Percentiles rank a stretch among this genome's conserved stretches.
Evolutionary conservation across 2,888 invertebrate species (phyloP).

Genomic region (Atherix ibis): DNA sequence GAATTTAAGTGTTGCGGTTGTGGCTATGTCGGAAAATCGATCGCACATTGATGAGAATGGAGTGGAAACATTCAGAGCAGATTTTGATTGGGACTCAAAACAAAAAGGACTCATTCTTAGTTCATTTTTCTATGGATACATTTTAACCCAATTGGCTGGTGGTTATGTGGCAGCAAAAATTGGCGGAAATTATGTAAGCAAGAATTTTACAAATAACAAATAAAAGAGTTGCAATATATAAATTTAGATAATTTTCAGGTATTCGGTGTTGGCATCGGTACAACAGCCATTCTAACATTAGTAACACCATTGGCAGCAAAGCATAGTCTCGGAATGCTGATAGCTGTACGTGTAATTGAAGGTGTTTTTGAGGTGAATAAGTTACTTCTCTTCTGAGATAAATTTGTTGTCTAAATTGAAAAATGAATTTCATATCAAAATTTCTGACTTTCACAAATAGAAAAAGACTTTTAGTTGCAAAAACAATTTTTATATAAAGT

Average conservation of each 20-base stretch:
- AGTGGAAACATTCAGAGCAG: conserved; percentile 45
- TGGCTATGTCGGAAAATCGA: conserved; percentile 73
- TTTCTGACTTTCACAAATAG: too few species aligned
- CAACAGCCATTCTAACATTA: conserved; percentile 63
- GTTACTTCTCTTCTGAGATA: neutral
- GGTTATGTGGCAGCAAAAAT: conserved; percentile 69
- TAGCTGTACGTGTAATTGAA: conserved; percentile 58
- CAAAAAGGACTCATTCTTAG: conserved; percentile 65
- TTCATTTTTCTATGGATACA: conserved; percentile 82
- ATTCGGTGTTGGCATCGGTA: conserved; percentile 60
- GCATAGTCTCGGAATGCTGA: conserved; percentile 49
- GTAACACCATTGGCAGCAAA: conserved; percentile 65
- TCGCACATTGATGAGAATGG: conserved; percentile 46
- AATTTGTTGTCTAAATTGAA: conserved; percentile 2
- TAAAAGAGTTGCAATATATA: neutral
- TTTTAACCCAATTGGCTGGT: conserved; percentile 67
- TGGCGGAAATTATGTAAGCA: conserved; percentile 58
- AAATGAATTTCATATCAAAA: too few species aligned
- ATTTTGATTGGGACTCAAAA: conserved; percentile 67
- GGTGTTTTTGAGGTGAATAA: conserved; percentile 59
- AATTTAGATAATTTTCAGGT: conserved; percentile 32
- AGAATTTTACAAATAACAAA: neutral
- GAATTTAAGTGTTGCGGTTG: conserved; percentile 83
- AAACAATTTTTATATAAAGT: too few species aligned
- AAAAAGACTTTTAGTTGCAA: too few species aligned